These are phyloP conservation scores for Casuarius casuarius DNA, from an alignment of 2,113 vertebrate genomes.

Conservation along the genomic window DNA sequence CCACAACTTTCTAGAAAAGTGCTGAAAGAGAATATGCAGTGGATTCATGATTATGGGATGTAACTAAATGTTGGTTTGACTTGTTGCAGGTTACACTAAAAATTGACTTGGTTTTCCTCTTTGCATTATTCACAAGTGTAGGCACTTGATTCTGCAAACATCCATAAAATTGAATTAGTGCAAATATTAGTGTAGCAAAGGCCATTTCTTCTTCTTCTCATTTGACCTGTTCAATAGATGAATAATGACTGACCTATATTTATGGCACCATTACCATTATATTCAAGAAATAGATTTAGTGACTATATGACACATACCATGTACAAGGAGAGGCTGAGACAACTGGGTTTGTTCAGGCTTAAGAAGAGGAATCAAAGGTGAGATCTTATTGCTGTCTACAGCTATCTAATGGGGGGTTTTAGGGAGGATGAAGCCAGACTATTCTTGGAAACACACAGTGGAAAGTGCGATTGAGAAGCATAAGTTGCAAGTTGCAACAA, in stretches of 20 bases:
- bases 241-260: not conserved
- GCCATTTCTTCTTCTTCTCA: not conserved
- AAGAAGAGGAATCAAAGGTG: not conserved
- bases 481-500: not conserved
- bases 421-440: not conserved
- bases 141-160: not conserved
- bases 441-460: not conserved
- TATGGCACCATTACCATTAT: not conserved
- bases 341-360: not conserved
- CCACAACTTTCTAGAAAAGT: not conserved
- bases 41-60: not conserved
- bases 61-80: not conserved
- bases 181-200: not conserved
- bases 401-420: not conserved
- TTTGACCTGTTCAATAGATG: not conserved
- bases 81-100: not conserved
- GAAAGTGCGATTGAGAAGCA: not conserved
- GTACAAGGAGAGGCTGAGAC: not conserved
- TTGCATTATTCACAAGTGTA: not conserved
- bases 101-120: not conserved
- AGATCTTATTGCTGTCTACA: not conserved
- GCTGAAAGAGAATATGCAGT: not conserved
- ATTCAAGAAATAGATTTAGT: not conserved
- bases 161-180: not conserved
- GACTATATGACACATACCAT: not conserved